Conservation (phyloP, 2,797 vertebrate species). For the Pantherophis alleghaniensis region DNA sequence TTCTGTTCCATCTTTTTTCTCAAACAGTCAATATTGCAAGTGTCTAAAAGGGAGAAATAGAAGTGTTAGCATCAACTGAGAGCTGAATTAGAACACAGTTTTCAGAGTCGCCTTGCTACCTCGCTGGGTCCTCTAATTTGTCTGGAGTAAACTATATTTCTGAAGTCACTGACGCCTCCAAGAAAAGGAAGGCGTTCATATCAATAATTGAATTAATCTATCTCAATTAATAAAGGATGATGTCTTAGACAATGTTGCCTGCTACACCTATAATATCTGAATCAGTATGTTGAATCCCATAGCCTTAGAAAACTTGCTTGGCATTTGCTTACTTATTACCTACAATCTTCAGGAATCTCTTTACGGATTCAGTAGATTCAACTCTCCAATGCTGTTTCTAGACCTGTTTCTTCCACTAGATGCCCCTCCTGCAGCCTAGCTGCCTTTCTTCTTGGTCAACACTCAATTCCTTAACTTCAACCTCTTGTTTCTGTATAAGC, state of each 20-base stretch:
- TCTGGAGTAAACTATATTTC: not conserved
- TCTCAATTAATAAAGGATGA: not conserved
- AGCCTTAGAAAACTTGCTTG: not conserved
- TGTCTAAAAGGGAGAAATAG: slow-evolving; percentile 73
- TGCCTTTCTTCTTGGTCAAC: not conserved
- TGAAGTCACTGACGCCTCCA: not conserved
- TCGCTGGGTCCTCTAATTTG: not conserved
- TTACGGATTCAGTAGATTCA: not conserved
- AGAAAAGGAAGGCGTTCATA: not conserved
- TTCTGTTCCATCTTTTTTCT: slow-evolving; percentile 86
- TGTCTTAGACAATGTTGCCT: not conserved
- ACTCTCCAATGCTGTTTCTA: not conserved
- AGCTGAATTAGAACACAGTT: slow-evolving; percentile 40
- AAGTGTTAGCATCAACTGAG: slow-evolving; percentile 61
- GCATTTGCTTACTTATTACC: not conserved
- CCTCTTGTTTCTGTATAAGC: not conserved
- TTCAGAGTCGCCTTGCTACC: not conserved
- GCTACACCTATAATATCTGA: not conserved
- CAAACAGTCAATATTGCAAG: slow-evolving; percentile 86
- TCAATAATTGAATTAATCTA: not conserved
- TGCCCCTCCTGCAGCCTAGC: not conserved
- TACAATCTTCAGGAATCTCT: not conserved
- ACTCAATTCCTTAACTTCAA: not conserved
- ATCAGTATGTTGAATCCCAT: not conserved
- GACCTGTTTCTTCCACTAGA: not conserved